phyloP scores from a whole-genome alignment of 35 echinoderm and acorn worm species.

The Diadema setosum region DNA sequence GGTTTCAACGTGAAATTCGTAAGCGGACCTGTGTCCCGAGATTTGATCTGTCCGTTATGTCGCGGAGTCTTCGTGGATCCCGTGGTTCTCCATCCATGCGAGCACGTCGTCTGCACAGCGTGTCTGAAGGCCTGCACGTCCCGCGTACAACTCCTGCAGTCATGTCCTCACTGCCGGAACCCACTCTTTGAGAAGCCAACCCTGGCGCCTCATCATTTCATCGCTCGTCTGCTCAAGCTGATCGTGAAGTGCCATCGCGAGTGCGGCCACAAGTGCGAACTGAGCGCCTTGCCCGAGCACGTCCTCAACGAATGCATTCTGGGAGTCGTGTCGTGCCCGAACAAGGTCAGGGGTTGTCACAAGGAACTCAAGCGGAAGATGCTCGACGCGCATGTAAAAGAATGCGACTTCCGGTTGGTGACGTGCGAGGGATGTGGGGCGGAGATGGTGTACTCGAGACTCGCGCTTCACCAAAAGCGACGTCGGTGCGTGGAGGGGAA shows the following conservation, averaged over 20 bases:
- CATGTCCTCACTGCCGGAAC: not conserved
- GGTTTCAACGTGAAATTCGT: conserved; percentile 17
- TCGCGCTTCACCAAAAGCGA: not conserved
- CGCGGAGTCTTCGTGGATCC: conserved; percentile 2
- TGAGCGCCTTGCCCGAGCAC: not conserved
- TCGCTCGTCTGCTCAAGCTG: not conserved
- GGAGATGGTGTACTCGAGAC: not conserved
- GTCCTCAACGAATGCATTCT: not conserved
- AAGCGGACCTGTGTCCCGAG: not conserved
- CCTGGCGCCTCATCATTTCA: not conserved
- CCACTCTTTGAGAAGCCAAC: not conserved
- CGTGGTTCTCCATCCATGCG: not conserved
- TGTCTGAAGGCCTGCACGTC: not conserved
- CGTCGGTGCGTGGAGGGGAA: not conserved
- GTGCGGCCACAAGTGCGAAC: not conserved
- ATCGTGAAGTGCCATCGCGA: conserved; percentile 6
- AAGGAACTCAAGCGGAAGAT: not conserved
- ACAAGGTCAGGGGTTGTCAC: not conserved
- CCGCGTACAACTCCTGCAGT: not conserved
- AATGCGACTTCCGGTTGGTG: not conserved
- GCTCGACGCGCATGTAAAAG: not conserved
- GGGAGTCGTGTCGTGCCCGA: not conserved
- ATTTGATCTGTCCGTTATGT: not conserved
- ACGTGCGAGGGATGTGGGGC: not conserved
- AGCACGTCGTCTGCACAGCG: not conserved